Evolutionary conservation across 2,888 invertebrate genomes (phyloP).

Genomic region (Leptarthrus brevirostris): DNA sequence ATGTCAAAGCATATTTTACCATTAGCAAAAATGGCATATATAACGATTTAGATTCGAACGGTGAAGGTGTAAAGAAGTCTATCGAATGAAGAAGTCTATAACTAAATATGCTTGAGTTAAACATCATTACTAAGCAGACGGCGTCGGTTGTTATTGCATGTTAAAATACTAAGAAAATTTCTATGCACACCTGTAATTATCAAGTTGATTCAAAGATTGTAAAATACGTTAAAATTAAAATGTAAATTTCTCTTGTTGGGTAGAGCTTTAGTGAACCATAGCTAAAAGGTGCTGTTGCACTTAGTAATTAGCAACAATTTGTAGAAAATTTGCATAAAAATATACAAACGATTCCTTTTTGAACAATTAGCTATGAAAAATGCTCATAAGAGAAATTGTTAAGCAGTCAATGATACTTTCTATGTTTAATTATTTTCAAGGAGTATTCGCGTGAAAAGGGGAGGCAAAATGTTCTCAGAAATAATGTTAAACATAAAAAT

Average conservation of each 20-base stretch:
- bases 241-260: conserved; percentile 8
- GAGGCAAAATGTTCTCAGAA: too few species aligned
- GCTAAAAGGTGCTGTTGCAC: conserved; percentile 12
- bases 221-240: conserved; percentile 33
- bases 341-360: background rate
- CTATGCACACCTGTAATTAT: conserved; percentile 1
- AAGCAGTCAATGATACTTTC: background rate
- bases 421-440: background rate
- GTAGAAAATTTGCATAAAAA: conserved; percentile 38
- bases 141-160: conserved; percentile 26
- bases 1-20: too few species aligned
- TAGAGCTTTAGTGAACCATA: conserved; percentile 7
- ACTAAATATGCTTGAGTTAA: too few species aligned
- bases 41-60: too few species aligned
- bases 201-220: conserved; percentile 10
- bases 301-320: conserved; percentile 40
- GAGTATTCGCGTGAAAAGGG: too few species aligned
- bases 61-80: too few species aligned
- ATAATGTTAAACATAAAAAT: too few species aligned
- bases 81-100: too few species aligned
- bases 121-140: background rate
- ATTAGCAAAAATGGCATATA: too few species aligned
- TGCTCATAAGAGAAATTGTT: background rate
- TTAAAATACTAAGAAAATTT: conserved; percentile 28
- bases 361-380: background rate